Base-by-base conservation (phyloP, 2,113 vertebrate species). In the Seriola aureovittata region DNA sequence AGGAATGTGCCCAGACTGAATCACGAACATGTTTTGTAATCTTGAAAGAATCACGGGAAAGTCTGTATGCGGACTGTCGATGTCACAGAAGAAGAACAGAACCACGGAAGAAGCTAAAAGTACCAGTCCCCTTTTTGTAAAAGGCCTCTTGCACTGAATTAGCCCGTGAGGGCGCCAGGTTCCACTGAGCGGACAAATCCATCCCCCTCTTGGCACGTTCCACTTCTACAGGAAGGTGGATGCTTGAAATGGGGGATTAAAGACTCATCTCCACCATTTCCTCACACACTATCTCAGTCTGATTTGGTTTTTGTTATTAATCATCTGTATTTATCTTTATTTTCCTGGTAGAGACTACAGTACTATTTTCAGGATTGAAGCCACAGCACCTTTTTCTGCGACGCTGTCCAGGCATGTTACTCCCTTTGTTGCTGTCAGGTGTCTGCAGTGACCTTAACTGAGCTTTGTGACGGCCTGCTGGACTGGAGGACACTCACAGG, bases 91-190 rank as follows among this genome's bases (percentile, higher is more conserved):
- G 77, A 90, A 42, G 40, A 90, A 64, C 23, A 23, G 85, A 86
- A 85, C 69, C 81, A 83, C 38, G 29, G 76, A 89, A 85, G 81
- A 92, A 88, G 89, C 81, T 80, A 54, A 55, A 87, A 78, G 67
- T 84, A 79, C 73, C 68, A 52, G 70, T 75, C 58, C 75, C 60
- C 65, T 88, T 86, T 80, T 75, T 38, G 1, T 71, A 23, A 78
- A 88, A 85, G 25, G 75, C 75, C 82, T 89, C 81, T 93, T 94
- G 92, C 93, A 93, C 93, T 94, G 92, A 94, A 82, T 84, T 67
- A 48, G 57, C 73, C 65, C 25, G 5, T 29, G 59, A 73, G 84
- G 72, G 67, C 54, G 4, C 23, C 58, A 77, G 65, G 63, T 79
- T 76, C 62, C 60, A 73, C 58, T 67, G 71, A 87, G 69, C 58